These are phyloP conservation scores for Drosophila parvula DNA, from an alignment of 1,140 invertebrate genomes.

Conservation along the genomic window DNA sequence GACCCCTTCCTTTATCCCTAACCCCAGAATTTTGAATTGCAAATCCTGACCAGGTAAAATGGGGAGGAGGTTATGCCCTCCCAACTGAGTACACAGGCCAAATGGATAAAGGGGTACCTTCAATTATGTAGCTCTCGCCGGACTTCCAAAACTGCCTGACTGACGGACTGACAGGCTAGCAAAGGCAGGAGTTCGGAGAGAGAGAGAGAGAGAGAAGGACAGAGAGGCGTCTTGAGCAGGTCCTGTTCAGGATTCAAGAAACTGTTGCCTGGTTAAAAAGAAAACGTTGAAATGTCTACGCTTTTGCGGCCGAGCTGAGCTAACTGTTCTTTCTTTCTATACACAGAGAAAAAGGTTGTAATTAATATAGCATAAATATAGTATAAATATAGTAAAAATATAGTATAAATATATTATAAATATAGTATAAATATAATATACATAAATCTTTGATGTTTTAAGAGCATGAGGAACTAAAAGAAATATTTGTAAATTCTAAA, in stretches of 20 bases:
- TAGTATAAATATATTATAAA: neutral
- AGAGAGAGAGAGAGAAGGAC: neutral
- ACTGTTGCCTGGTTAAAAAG: slow-evolving; percentile 28
- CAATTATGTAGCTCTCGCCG: slow-evolving; percentile 55
- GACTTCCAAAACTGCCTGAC: slow-evolving; percentile 23
- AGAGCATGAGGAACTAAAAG: neutral
- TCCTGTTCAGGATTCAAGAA: slow-evolving; percentile 28
- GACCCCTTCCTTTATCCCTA: neutral
- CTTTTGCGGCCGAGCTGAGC: slow-evolving; percentile 5
- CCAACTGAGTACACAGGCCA: slow-evolving; percentile 9
- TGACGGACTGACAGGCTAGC: slow-evolving; percentile 2
- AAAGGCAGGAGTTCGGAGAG: neutral
- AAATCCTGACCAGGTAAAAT: slow-evolving; percentile 52
- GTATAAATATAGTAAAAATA: neutral
- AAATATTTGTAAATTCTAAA: neutral
- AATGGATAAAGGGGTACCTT: slow-evolving; percentile 34
- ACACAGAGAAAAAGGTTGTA: neutral
- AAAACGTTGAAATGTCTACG: slow-evolving; percentile 34
- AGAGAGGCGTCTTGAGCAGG: slow-evolving; percentile 9
- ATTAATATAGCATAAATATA: too few species aligned
- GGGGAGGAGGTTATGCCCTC: too few species aligned
- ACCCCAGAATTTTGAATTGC: slow-evolving; percentile 68
- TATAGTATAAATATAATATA: neutral
- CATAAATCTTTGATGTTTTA: neutral
- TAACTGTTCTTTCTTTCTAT: neutral